These are phyloP conservation scores for Heliornis fulica DNA, from an alignment of 2,113 vertebrate genomes.

Conservation along the genomic window DNA sequence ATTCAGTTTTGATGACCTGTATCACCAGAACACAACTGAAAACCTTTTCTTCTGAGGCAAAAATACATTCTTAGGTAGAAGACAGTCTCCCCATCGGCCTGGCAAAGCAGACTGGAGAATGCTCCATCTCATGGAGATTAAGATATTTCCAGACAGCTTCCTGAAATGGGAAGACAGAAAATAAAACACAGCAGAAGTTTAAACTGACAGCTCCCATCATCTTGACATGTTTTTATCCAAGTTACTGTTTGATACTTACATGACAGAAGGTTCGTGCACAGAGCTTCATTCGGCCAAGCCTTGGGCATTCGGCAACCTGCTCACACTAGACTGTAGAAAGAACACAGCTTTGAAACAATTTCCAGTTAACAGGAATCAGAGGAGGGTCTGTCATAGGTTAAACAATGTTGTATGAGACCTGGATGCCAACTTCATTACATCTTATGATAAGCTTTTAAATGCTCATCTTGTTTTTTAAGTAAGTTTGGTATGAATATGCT, in stretches of 20 bases:
- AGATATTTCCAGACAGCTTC: not conserved
- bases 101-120: not conserved
- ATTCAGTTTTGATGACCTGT: not conserved
- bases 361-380: not conserved
- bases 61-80: not conserved
- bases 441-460: not conserved
- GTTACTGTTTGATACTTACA: not conserved
- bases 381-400: not conserved
- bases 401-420: not conserved
- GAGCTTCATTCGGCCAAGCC: not conserved
- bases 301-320: not conserved
- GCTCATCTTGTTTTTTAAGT: not conserved
- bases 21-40: not conserved
- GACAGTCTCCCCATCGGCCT: not conserved
- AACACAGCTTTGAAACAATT: not conserved
- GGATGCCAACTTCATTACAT: not conserved
- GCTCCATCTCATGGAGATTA: not conserved
- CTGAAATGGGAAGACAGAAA: not conserved
- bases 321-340: not conserved
- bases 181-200: not conserved
- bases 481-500: slow-evolving; percentile 2
- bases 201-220: not conserved
- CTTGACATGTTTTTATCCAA: not conserved
- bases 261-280: not conserved
- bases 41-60: not conserved